Percentiles rank a stretch among this genome's conserved stretches.
Conservation (phyloP, 2,888 invertebrate species). For the Eupithecia insigniata region DNA sequence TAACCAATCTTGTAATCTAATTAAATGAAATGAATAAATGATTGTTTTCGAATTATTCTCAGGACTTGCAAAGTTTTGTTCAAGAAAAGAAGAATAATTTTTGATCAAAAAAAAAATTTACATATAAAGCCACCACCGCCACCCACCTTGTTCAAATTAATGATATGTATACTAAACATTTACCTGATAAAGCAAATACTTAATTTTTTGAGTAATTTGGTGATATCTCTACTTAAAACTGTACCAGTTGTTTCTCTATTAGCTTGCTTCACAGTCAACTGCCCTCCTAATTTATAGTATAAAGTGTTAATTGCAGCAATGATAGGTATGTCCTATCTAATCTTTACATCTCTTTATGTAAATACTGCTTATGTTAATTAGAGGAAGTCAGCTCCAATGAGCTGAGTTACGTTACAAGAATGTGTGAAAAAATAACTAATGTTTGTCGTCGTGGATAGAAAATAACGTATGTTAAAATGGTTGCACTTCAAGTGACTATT, state of each 20-base stretch:
- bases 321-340: conserved; percentile 71
- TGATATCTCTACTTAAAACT: neutral
- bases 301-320: conserved; percentile 78
- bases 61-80: no score
- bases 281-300: conserved; percentile 68
- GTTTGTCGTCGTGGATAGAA: neutral
- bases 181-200: no score
- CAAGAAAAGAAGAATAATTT: no score
- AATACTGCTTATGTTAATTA: conserved; percentile 73
- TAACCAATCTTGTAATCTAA: no score
- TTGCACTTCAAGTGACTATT: no score
- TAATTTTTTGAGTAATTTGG: neutral
- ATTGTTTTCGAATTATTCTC: no score
- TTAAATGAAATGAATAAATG: no score
- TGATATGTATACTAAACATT: no score
- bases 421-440: conserved; percentile 9
- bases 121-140: no score
- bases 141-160: no score
- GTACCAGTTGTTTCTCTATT: conserved; percentile 14
- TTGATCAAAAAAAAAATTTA: no score
- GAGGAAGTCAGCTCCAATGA: conserved; percentile 75
- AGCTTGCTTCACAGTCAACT: conserved; percentile 58
- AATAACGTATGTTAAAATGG: neutral
- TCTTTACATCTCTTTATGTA: conserved; percentile 71
- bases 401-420: conserved; percentile 35